Evolutionary conservation across 2,888 invertebrate species (phyloP).

Genomic region (Tetragonisca angustula): DNA sequence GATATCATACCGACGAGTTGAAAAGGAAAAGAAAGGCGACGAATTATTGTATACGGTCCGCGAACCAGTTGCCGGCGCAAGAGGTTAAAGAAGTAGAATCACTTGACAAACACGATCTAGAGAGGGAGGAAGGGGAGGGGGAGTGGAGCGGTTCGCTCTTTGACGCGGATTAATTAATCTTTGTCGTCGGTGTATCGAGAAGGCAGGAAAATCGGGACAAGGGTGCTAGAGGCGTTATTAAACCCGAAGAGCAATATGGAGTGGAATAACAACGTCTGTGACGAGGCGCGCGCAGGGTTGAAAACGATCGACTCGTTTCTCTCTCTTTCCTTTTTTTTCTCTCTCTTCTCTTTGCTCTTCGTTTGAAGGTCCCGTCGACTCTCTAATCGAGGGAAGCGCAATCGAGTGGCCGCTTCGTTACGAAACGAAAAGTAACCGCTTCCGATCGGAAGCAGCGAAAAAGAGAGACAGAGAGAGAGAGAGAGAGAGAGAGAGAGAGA

Average conservation of each 20-base stretch:
- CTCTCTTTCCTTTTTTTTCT: not conserved
- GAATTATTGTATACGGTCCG: no score
- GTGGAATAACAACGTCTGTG: conserved; percentile 62
- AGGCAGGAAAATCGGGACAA: conserved; percentile 44
- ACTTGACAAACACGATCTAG: conserved; percentile 9
- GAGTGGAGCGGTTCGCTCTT: not conserved
- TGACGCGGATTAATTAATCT: conserved; percentile 64
- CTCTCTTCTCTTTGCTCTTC: not conserved
- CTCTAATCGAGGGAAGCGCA: conserved; percentile 41
- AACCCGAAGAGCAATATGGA: conserved; percentile 53
- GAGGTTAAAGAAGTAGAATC: conserved; percentile 4
- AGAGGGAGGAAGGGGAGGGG: not conserved
- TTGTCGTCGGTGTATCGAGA: conserved; percentile 45
- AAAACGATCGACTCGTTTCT: conserved; percentile 38
- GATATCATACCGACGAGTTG: no score
- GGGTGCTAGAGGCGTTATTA: conserved; percentile 63
- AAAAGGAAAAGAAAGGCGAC: no score
- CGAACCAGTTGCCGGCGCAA: not conserved
- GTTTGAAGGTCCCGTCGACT: conserved; percentile 21
- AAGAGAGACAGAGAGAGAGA: not conserved
- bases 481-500: no score
- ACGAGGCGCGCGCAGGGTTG: conserved; percentile 47
- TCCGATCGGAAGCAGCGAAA: conserved; percentile 15
- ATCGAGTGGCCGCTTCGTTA: conserved; percentile 47
- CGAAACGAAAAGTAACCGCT: conserved; percentile 38